Evolutionary conservation across 2,113 vertebrate species (phyloP).

Genomic region (Trichechus manatus): DNA sequence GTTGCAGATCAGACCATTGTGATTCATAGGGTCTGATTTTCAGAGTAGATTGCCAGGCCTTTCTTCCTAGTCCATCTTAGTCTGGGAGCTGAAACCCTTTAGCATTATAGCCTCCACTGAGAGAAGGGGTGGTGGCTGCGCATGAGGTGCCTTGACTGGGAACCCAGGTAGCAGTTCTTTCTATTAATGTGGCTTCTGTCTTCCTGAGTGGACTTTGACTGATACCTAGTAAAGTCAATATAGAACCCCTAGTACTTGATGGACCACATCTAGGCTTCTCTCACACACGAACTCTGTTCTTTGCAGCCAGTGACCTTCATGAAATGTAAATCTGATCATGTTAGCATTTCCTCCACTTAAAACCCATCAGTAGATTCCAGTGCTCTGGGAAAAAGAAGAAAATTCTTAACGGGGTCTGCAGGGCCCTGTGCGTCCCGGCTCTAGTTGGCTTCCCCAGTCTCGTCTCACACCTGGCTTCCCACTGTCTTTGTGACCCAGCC

Average conservation of each 20-base stretch:
- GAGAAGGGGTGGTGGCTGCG: neutral
- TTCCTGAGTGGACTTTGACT: neutral
- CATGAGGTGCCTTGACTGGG: neutral
- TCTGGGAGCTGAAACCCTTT: neutral
- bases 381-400: neutral
- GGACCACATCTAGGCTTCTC: neutral
- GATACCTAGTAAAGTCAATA: neutral
- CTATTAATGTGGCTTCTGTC: neutral
- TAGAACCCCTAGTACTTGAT: neutral
- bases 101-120: neutral
- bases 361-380: neutral
- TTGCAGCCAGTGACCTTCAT: slow-evolving; percentile 35
- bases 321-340: slow-evolving; percentile 5
- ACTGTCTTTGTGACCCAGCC: neutral
- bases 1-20: neutral
- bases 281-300: neutral
- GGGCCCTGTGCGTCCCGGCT: neutral
- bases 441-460: neutral
- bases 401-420: neutral
- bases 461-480: neutral
- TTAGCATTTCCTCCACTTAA: neutral
- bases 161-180: neutral
- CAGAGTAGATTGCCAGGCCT: neutral
- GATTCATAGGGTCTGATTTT: neutral
- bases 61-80: neutral